These are phyloP conservation scores for Axea sp. DNA, from an alignment of 2,888 invertebrate species.

Conservation along the genomic window DNA sequence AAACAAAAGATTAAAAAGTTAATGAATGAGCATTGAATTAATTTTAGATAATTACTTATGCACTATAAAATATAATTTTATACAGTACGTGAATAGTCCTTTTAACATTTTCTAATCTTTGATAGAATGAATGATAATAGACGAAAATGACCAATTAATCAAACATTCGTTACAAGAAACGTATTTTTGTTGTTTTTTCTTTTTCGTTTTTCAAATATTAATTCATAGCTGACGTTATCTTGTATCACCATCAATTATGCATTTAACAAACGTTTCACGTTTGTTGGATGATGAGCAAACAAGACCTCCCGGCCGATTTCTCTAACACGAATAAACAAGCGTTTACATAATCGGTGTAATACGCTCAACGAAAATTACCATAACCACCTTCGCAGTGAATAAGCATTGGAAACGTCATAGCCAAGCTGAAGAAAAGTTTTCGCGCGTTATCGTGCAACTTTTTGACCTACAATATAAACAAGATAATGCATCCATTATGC, in stretches of 20 bases:
- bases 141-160: constrained; percentile 2
- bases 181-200: no score
- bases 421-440: constrained; percentile 22
- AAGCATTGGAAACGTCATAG: not conserved
- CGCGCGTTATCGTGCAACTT: constrained; percentile 24
- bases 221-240: constrained; percentile 18
- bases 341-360: constrained; percentile 40
- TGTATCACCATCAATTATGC: constrained; percentile 14
- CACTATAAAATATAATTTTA: no score
- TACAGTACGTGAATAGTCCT: no score
- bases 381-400: constrained; percentile 25
- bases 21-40: no score
- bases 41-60: no score
- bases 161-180: not conserved
- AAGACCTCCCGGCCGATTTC: constrained; percentile 12
- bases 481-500: constrained; percentile 28
- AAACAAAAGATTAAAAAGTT: no score
- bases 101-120: no score
- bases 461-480: constrained; percentile 41
- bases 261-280: constrained; percentile 2
- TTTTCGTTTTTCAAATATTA: constrained; percentile 21
- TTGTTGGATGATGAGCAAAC: constrained; percentile 21
- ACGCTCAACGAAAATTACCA: constrained; percentile 38
- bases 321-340: constrained; percentile 29
- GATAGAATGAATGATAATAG: not conserved